These are phyloP conservation scores for Lamprologus lemairii DNA, from an alignment of 2,113 vertebrate genomes.

Conservation along the genomic window DNA sequence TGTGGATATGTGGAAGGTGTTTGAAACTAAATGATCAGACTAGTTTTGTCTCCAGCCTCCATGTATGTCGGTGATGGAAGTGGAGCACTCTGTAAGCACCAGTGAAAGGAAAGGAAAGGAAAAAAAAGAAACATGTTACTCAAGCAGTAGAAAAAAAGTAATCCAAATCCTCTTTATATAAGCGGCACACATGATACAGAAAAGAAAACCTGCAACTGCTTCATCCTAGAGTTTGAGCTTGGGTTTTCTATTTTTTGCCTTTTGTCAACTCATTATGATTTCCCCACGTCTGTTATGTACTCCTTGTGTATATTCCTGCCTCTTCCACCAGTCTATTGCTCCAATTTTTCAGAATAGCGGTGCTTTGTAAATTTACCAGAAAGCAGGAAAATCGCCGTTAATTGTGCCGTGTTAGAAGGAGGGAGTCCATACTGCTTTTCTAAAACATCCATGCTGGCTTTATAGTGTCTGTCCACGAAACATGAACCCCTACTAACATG, in stretches of 20 bases:
- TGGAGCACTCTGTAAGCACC: neutral
- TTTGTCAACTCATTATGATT: neutral
- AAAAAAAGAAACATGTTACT: constrained; percentile 34
- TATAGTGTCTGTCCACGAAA: constrained; percentile 17
- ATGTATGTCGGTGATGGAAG: neutral
- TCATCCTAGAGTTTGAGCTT: neutral
- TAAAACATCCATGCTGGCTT: constrained; percentile 28
- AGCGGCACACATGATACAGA: constrained; percentile 46
- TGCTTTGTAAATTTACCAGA: neutral
- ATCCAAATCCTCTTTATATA: constrained; percentile 72
- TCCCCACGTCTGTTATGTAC: neutral
- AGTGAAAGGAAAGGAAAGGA: neutral
- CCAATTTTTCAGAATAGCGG: neutral
- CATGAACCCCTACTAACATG: constrained; percentile 30
- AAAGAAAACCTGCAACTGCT: constrained; percentile 3
- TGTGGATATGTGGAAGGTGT: neutral
- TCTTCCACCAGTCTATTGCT: constrained; percentile 16
- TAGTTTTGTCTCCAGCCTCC: neutral
- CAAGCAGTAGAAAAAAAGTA: constrained; percentile 44
- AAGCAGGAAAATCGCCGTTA: neutral
- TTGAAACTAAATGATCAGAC: neutral
- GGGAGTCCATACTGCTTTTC: constrained; percentile 3
- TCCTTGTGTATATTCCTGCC: neutral
- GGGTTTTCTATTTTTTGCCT: neutral
- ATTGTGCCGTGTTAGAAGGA: neutral